Base-by-base conservation (phyloP, 2,888 invertebrate species). In the Rhagonycha fulva region DNA sequence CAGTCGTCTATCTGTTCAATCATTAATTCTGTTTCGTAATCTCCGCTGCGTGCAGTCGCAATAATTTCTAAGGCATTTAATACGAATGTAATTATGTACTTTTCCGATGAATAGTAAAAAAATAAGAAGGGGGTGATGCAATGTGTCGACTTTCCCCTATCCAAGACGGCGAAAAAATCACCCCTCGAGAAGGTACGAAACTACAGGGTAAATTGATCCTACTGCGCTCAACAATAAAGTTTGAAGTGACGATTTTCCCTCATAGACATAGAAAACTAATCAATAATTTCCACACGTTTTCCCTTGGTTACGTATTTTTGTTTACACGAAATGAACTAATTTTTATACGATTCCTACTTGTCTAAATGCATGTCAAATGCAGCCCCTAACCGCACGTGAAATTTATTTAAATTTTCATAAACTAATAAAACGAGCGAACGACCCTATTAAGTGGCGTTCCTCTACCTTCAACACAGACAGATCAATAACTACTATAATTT, bases 161-260 rank as follows among this genome's bases (percentile, higher is more conserved):
- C n/a, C 63, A 11, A 12, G 11, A n/a, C n/a, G 63, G n/a, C 32
- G 5, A 47, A 47, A 47, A 63, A 63, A 63, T 23, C 24, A 63
- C 63, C 63, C 63, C 63, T 63, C 12, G 63, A 23, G 11, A 63
- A 63, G 63, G 63, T 63, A 63, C 14, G 63, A 63, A n/a, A 10
- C 63, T 24, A 63, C 14, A 14, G n/a, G 9, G 62, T 19, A 72
- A 72, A 72, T 72, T 72, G 68, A 66, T 9, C 72, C 28, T 26
- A 68, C 19, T 26, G 68, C 61, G 32, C 72, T 12, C 62, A 14
- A 19, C 14, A 61, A 61, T 23, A 11, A 26, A 14, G 14, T 47
- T 47, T 62, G 63, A 74, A 74, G 66, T 70, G 74, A 70, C 62
- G 26, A 67, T 67, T 74, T 74, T 71, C 74, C 70, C 70, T 61